Conservation (phyloP, 2,797 vertebrate species). For the Tinamus major region DNA sequence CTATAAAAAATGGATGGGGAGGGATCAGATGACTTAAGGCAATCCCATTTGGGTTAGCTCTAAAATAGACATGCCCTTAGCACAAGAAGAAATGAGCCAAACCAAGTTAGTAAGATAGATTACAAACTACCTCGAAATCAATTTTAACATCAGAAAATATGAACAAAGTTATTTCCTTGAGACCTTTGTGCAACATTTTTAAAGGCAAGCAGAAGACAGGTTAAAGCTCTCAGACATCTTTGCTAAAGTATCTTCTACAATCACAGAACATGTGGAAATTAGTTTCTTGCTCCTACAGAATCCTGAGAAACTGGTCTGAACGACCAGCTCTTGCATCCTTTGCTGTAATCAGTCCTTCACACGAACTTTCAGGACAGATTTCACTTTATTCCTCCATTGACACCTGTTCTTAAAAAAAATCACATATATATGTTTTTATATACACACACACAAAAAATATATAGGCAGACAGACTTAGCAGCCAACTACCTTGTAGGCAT, state of each 20-base stretch:
- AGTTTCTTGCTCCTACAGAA: not conserved
- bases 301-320: not conserved
- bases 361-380: not conserved
- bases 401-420: not conserved
- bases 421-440: not conserved
- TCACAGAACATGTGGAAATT: not conserved
- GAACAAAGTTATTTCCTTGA: constrained; percentile 1
- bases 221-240: not conserved
- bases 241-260: not conserved
- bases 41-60: not conserved
- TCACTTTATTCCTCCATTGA: not conserved
- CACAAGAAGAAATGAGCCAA: not conserved
- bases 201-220: not conserved
- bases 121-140: not conserved
- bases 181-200: not conserved
- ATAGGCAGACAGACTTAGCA: not conserved
- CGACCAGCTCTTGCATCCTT: not conserved
- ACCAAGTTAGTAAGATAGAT: not conserved
- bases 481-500: not conserved
- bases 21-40: not conserved
- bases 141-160: not conserved
- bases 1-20: not conserved
- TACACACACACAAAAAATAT: too few species aligned
- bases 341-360: not conserved
- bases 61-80: not conserved